Evolutionary conservation across 2,888 invertebrate genomes (phyloP), one percentile per base, ranked within the genome.

Genomic region (Empis stercorea): DNA sequence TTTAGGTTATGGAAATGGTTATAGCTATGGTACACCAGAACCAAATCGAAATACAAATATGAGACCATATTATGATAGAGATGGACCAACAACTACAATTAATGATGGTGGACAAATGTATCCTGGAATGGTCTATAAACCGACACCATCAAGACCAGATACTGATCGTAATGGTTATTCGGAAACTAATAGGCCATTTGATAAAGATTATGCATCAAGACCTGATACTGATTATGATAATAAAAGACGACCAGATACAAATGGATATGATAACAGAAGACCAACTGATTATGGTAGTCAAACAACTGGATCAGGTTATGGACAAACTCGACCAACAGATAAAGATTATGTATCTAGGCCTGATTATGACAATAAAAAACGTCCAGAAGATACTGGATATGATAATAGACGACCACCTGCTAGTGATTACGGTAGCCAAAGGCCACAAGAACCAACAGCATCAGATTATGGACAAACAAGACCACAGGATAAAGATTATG

Each of bases 1-100:
- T 0, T 48, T 63, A 44, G 68, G 66, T 7, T 68, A 68, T 47
- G 68, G 68, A 27, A 67, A 60, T 48, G 67, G 67, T 1, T 68
- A 66, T 13, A 66, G 68, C 36, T 68, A 67, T 51, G 65, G 66
- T 2, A 57, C 58, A 0, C 65, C 67, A 2, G 65, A 63, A 20
- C 23, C 40, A 23, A 40, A 40, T 40, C n/a, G 40, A 40, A 14
- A 6, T 7, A 4, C 11, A 59, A 59, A 0, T 64, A 63, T 48
- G 58, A 58, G 4, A 10, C 13, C 44, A 14, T 43, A 48, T 20
- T 56, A 56, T 38, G 13, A 45, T n/a, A 38, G 47, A 1, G 45
- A 50, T 23, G 48, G 51, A 10, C 53, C 49, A 46, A 40, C 44
- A 23, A 40, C 51, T 16, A 30, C n/a, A n/a, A 44, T 42, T 13